These are phyloP conservation scores for Pemphigus obesinymphae DNA, from an alignment of 1,140 invertebrate species.

Conservation along the genomic window DNA sequence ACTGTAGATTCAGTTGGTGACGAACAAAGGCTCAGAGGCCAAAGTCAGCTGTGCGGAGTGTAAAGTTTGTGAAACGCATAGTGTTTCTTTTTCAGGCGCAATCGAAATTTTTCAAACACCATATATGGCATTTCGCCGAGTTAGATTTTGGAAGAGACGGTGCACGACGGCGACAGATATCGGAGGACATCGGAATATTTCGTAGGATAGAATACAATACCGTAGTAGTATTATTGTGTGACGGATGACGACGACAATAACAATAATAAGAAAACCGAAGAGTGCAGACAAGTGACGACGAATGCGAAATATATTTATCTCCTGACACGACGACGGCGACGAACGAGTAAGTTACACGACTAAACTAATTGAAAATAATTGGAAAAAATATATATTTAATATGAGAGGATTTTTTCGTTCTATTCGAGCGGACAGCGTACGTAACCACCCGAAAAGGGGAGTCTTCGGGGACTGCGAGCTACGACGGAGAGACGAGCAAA, in stretches of 20 bases:
- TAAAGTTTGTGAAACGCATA: not conserved
- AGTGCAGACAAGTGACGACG: not conserved
- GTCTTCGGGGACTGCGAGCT: too few relatives aligned
- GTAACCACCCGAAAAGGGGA: not conserved
- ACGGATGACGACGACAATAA: too few relatives aligned
- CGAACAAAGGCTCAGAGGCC: not conserved
- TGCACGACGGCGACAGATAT: too few relatives aligned
- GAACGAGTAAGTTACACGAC: not conserved
- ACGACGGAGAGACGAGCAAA: not conserved
- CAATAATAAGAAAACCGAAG: too few relatives aligned
- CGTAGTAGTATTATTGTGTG: too few relatives aligned
- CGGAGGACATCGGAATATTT: not conserved
- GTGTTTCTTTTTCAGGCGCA: not conserved
- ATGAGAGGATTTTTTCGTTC: too few relatives aligned
- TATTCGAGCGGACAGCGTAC: not conserved
- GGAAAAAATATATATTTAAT: too few relatives aligned
- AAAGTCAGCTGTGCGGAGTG: constrained; percentile 8
- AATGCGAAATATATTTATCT: not conserved
- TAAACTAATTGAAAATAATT: not conserved
- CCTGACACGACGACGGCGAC: not conserved
- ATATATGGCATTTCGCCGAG: constrained; percentile 1
- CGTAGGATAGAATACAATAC: too few relatives aligned
- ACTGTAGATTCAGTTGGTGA: not conserved
- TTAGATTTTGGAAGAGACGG: not conserved
- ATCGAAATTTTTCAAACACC: not conserved